Evolutionary conservation across 2,797 vertebrate genomes (phyloP).

Genomic region (Danio tinwini): DNA sequence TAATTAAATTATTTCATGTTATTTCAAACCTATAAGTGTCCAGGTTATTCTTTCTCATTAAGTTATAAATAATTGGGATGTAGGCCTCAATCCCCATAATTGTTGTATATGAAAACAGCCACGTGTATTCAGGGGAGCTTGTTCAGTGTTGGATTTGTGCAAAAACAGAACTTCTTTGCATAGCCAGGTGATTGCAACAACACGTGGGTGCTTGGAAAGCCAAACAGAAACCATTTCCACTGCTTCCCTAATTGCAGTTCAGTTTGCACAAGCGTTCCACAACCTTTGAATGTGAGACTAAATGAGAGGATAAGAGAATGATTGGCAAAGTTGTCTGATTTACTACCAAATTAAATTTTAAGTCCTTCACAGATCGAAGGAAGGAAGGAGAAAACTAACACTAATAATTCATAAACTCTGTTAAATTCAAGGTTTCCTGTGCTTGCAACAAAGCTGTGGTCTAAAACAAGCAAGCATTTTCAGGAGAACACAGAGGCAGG

Average conservation of each 20-base stretch:
- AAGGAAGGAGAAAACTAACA: constrained; percentile 21
- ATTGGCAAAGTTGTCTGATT: constrained; percentile 9
- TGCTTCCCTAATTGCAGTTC: constrained; percentile 21
- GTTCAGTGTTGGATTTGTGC: constrained; percentile 4
- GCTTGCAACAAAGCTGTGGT: constrained; percentile 30
- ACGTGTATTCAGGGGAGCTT: not conserved
- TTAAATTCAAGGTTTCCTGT: constrained; percentile 8
- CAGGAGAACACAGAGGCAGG: constrained; percentile 21
- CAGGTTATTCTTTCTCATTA: too few species aligned
- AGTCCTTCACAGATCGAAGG: not conserved
- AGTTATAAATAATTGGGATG: not conserved
- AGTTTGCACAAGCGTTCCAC: constrained; percentile 1
- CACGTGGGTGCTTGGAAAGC: not conserved
- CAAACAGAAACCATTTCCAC: constrained; percentile 31
- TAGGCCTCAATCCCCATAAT: not conserved
- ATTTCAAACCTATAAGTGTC: too few species aligned
- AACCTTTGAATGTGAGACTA: constrained; percentile 14
- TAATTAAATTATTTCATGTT: too few species aligned
- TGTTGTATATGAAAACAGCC: not conserved
- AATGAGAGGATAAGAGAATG: not conserved
- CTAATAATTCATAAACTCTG: constrained; percentile 30
- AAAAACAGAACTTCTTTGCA: constrained; percentile 7
- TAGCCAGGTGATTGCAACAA: not conserved
- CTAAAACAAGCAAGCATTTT: constrained; percentile 37
- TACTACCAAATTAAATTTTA: constrained; percentile 1